phyloP scores from a whole-genome alignment of 2,888 invertebrate species.

The Phortica okadai region DNA sequence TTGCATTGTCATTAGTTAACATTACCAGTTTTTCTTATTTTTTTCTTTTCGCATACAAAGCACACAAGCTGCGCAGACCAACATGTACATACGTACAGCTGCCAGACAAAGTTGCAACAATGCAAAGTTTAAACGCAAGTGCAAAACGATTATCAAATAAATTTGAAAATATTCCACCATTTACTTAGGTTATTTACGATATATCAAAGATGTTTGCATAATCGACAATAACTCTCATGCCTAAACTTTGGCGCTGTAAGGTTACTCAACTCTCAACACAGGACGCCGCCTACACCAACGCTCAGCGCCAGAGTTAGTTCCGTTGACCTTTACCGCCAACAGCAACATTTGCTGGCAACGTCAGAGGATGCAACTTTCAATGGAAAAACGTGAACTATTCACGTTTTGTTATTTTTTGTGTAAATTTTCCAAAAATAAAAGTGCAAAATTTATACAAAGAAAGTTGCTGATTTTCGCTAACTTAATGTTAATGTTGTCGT shows the following conservation, averaged over 20 bases:
- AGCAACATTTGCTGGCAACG: background rate
- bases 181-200: slow-evolving; percentile 43
- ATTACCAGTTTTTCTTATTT: background rate
- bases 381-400: slow-evolving; percentile 15
- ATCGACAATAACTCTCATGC: slow-evolving; percentile 8
- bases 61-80: background rate
- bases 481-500: slow-evolving; percentile 13
- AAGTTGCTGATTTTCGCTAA: slow-evolving; percentile 16
- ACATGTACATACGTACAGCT: background rate
- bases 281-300: slow-evolving; percentile 3
- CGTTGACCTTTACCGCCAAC: slow-evolving; percentile 4
- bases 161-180: slow-evolving; percentile 21
- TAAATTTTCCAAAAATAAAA: slow-evolving; percentile 21
- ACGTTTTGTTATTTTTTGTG: slow-evolving; percentile 1
- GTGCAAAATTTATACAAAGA: slow-evolving; percentile 5
- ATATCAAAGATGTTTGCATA: slow-evolving; percentile 34
- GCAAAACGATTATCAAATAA: slow-evolving; percentile 25
- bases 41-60: background rate
- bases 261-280: slow-evolving; percentile 12
- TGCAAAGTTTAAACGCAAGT: slow-evolving; percentile 3
- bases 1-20: background rate
- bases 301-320: background rate
- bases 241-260: background rate
- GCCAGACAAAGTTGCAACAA: background rate
- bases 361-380: slow-evolving; percentile 9